Evolutionary conservation across 2,888 invertebrate genomes (phyloP), one percentile per base, ranked within the genome.

Genomic region (Maniola hyperantus): DNA sequence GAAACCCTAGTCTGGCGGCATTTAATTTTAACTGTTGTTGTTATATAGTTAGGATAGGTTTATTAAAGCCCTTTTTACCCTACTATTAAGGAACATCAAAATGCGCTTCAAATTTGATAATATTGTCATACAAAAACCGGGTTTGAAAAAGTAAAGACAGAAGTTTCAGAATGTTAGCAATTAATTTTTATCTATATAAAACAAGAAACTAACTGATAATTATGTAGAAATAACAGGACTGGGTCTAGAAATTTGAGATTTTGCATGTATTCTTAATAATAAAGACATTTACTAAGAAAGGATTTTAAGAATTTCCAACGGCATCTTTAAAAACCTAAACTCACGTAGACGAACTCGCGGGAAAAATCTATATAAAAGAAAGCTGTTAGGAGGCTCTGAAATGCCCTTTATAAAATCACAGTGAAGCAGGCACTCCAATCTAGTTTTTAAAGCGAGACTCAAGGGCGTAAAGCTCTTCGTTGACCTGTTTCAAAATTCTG

Each of bases 401-500:
- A 55, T 20, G 36, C 34, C 11, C n/a, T 55, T 54, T 54, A 34
- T 26, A 54, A 54, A 54, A 15, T 54, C 15, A 15, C n/a, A 34
- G 5, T 42, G 13, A 57, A 57, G 20, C 7, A 42, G 57, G 39
- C 57, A 13, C 57, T 42, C 15, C 20, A 57, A 57, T 42, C 6
- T 42, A 57, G 20, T 42, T 42, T 42, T 42, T 67, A 73, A 70
- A 74, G 73, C 68, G 67, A 68, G 67, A 57, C 69, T 73, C 58
- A 66, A 71, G 69, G 68, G 71, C 57, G 64, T 69, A 70, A 71
- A 71, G 72, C 72, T 73, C 73, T 75, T 71, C 66, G 71, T 67
- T 69, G 71, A 72, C 73, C 72, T 69, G 72, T 69, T 73, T 71
- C 62, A 65, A 72, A 71, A 73, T 74, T 64, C 67, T 72, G 70